Conservation (phyloP, 2,113 vertebrate genomes). For the Mesembrinibis cayennensis region DNA sequence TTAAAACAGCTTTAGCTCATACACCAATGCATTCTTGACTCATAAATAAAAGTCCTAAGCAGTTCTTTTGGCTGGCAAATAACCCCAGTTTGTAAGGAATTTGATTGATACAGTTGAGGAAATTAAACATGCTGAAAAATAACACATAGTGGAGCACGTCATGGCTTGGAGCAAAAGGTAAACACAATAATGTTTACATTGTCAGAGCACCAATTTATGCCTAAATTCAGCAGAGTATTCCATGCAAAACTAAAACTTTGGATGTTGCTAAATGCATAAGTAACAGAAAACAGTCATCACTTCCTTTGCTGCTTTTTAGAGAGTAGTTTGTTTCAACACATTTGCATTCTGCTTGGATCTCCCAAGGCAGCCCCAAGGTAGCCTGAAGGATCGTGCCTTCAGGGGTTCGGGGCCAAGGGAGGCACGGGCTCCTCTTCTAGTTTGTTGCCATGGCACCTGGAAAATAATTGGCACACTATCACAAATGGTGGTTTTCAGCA, state of each 20-base stretch:
- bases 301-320: background rate
- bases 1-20: background rate
- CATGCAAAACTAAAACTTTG: background rate
- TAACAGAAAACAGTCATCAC: background rate
- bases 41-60: background rate
- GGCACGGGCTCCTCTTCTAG: background rate
- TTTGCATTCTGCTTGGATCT: conserved; percentile 14
- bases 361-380: background rate
- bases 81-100: background rate
- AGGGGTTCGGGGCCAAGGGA: fast-evolving
- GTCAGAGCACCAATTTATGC: background rate
- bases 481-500: background rate
- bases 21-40: background rate
- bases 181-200: background rate
- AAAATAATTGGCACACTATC: conserved; percentile 16
- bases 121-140: background rate
- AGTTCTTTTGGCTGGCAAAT: background rate
- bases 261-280: background rate
- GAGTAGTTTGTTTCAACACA: background rate
- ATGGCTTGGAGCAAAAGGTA: background rate
- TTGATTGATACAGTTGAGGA: background rate
- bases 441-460: background rate
- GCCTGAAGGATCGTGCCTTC: background rate
- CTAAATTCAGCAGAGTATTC: background rate
- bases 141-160: background rate